A percentile compares a stretch with the other conserved stretches of the same genome.
phyloP scores from a whole-genome alignment of 2,797 vertebrate species.

The Hippoglossus hippoglossus region DNA sequence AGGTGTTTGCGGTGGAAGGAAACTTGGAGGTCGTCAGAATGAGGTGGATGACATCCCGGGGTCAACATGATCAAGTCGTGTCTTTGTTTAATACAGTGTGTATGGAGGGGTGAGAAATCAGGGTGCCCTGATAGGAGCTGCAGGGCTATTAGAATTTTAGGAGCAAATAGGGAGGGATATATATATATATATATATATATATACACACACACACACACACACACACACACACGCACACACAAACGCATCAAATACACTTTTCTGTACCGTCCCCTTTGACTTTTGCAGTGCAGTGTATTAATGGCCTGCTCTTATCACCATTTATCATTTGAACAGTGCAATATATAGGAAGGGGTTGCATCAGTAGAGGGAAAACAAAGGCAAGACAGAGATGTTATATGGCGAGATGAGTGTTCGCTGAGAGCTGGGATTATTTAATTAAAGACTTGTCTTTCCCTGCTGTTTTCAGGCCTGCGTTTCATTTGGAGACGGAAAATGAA shows the following conservation, averaged over 20 bases:
- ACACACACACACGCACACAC: neutral
- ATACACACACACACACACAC: neutral
- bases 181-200: neutral
- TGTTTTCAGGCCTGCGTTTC: slow-evolving; percentile 56
- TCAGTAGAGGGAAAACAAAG: slow-evolving; percentile 74
- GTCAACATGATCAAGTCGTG: slow-evolving; percentile 72
- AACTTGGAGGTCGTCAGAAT: slow-evolving; percentile 79
- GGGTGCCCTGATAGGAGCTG: slow-evolving; percentile 53
- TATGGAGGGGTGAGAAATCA: slow-evolving; percentile 55
- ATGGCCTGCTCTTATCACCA: slow-evolving; percentile 79
- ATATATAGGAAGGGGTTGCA: slow-evolving; percentile 72
- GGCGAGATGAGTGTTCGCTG: slow-evolving; percentile 63
- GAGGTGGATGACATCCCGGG: slow-evolving; percentile 58
- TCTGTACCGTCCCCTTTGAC: slow-evolving; percentile 74
- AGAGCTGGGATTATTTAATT: slow-evolving; percentile 70
- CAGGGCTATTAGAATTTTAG: slow-evolving; percentile 64
- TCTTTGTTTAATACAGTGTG: slow-evolving; percentile 71
- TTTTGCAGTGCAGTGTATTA: slow-evolving; percentile 79
- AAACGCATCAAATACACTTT: slow-evolving; percentile 76
- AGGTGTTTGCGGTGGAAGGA: slow-evolving; percentile 66
- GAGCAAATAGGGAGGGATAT: slow-evolving; percentile 9
- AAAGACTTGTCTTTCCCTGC: slow-evolving; percentile 52
- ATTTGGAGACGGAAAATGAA: slow-evolving; percentile 58
- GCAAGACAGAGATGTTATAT: slow-evolving; percentile 64
- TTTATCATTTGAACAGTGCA: slow-evolving; percentile 82